A percentile compares a stretch with the other conserved stretches of the same genome.
phyloP scores from a whole-genome alignment of 1,140 invertebrate genomes.

The Pseudomyrmex pallidus region DNA sequence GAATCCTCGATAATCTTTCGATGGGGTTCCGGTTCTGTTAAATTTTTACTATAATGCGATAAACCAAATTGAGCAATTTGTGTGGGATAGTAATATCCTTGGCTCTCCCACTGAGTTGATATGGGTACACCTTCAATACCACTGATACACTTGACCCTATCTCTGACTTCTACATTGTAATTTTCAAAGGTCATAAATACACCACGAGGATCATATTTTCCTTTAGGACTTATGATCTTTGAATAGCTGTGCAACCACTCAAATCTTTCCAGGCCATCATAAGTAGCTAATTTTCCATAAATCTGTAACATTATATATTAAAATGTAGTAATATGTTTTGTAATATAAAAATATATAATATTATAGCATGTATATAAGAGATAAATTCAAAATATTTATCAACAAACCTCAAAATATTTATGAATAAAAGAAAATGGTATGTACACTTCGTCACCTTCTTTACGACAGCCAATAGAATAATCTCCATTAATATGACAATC shows the following conservation, averaged over 20 bases:
- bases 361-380: neutral
- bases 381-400: neutral
- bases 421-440: constrained; percentile 96
- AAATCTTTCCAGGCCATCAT: constrained; percentile 91
- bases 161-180: constrained; percentile 98
- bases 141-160: constrained; percentile 98
- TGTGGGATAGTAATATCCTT: constrained; percentile 98
- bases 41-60: constrained; percentile 98
- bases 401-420: constrained; percentile 96
- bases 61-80: constrained; percentile 99
- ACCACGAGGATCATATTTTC: constrained; percentile 94
- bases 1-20: constrained; percentile 91
- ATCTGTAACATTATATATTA: constrained; percentile 83
- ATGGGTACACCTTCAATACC: constrained; percentile 96
- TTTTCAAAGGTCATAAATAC: constrained; percentile 98
- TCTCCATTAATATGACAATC: constrained; percentile 96
- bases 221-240: constrained; percentile 94
- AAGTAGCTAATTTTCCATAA: constrained; percentile 90
- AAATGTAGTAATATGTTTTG: constrained; percentile 4
- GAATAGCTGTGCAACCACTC: constrained; percentile 98
- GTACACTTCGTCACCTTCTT: constrained; percentile 95
- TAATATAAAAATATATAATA: neutral
- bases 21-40: constrained; percentile 92
- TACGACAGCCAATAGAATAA: constrained; percentile 92
- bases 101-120: constrained; percentile 97